Conservation (phyloP, 2,113 vertebrate species). For the chimpanzee (Pan troglodytes) region DNA sequence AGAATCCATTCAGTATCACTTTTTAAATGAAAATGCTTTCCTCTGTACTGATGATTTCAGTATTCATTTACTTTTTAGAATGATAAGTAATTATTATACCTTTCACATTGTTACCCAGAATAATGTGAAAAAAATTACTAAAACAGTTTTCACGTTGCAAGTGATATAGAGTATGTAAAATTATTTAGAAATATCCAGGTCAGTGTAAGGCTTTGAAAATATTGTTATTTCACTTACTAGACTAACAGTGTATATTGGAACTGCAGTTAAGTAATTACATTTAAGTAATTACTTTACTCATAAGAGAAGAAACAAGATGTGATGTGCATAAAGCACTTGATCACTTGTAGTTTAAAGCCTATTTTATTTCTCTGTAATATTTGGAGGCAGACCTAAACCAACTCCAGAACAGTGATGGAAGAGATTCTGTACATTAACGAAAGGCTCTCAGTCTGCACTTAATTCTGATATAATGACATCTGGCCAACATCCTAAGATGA, state of each 20-base stretch:
- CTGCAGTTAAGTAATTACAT: not conserved
- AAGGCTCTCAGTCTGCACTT: constrained; percentile 59
- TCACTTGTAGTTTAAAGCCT: constrained; percentile 1
- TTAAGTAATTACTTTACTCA: constrained; percentile 30
- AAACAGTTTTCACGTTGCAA: constrained; percentile 29
- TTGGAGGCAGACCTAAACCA: constrained; percentile 33
- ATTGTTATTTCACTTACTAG: constrained; percentile 42
- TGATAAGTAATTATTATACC: constrained; percentile 13
- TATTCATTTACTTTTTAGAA: constrained; percentile 55
- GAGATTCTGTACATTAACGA: constrained; percentile 33
- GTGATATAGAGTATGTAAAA: constrained; percentile 37
- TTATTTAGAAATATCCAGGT: not conserved
- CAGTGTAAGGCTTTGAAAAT: constrained; percentile 28
- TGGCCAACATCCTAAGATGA: constrained; percentile 63
- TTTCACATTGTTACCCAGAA: constrained; percentile 48
- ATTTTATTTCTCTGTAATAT: constrained; percentile 35
- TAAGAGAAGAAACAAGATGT: constrained; percentile 48
- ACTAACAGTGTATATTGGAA: constrained; percentile 42
- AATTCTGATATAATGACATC: constrained; percentile 64
- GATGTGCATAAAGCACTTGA: not conserved
- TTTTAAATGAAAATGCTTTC: constrained; percentile 61
- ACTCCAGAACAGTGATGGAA: constrained; percentile 27
- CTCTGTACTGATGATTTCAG: constrained; percentile 27
- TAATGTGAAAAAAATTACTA: constrained; percentile 27
- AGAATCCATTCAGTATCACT: constrained; percentile 64